Evolutionary conservation across 2,888 invertebrate genomes (phyloP).

Genomic region (Meloe dianella): DNA sequence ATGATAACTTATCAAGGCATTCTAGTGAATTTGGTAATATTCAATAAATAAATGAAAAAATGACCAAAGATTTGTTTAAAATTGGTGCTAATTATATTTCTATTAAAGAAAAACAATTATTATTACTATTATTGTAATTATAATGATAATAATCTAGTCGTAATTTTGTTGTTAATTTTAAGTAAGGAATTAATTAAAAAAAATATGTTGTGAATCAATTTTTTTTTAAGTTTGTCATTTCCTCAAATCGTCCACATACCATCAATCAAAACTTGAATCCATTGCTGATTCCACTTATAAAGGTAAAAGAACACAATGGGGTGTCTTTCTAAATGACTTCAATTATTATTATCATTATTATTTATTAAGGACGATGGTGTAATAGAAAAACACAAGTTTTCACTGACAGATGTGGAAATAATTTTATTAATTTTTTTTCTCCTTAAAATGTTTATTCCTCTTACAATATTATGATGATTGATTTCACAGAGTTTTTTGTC

Average conservation of each 20-base stretch:
- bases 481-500: constrained; percentile 15
- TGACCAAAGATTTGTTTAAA: constrained; percentile 25
- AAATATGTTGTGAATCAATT: constrained; percentile 22
- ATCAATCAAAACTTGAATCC: no score
- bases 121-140: background rate
- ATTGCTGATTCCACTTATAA: no score
- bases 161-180: constrained; percentile 29
- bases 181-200: constrained; percentile 19
- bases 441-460: constrained; percentile 9
- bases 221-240: background rate
- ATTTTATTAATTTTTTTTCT: constrained; percentile 27
- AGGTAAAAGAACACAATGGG: no score
- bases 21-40: constrained; percentile 41
- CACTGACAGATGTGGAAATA: constrained; percentile 31
- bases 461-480: constrained; percentile 37
- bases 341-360: no score
- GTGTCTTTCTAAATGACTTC: no score
- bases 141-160: constrained; percentile 27
- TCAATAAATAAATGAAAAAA: constrained; percentile 23
- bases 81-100: constrained; percentile 6
- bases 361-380: no score
- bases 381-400: background rate
- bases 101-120: constrained; percentile 16
- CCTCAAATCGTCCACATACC: no score
- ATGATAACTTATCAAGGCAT: constrained; percentile 43